These are phyloP conservation scores for Acromyrmex heyeri DNA, from an alignment of 1,140 invertebrate species.

Conservation along the genomic window DNA sequence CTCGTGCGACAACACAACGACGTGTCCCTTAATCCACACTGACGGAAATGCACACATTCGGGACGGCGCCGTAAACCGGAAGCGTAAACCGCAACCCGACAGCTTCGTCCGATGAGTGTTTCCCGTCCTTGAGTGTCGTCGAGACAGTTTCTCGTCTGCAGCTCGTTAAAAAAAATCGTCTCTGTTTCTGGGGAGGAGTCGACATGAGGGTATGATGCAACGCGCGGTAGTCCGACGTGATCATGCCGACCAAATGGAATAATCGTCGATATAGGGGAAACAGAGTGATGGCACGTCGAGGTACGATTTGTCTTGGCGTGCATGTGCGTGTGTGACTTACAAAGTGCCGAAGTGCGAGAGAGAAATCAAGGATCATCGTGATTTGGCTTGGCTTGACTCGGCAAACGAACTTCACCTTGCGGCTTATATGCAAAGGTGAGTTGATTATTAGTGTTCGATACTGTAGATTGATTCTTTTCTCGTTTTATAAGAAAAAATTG, in stretches of 20 bases:
- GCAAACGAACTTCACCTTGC: neutral
- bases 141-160: neutral
- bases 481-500: neutral
- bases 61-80: slow-evolving; percentile 7
- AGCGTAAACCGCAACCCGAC: slow-evolving; percentile 46
- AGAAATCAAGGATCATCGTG: slow-evolving; percentile 15
- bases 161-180: slow-evolving; percentile 30
- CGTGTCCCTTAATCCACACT: slow-evolving; percentile 35
- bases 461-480: neutral
- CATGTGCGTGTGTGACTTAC: slow-evolving; percentile 68
- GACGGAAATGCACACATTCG: slow-evolving; percentile 47
- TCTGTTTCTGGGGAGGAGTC: neutral
- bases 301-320: slow-evolving; percentile 58
- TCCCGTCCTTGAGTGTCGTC: neutral
- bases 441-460: slow-evolving; percentile 18
- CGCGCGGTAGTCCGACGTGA: slow-evolving; percentile 16
- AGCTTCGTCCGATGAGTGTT: slow-evolving; percentile 20
- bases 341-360: slow-evolving; percentile 53
- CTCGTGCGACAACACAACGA: slow-evolving; percentile 33
- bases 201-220: neutral
- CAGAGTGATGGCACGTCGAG: slow-evolving; percentile 60
- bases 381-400: neutral
- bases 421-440: slow-evolving; percentile 50
- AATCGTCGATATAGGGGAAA: slow-evolving; percentile 53
- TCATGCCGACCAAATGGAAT: slow-evolving; percentile 44